A percentile compares a stretch with the other conserved stretches of the same genome.
Evolutionary conservation across 2,113 vertebrate genomes (phyloP).

Genomic region (Ctenomys sociabilis): DNA sequence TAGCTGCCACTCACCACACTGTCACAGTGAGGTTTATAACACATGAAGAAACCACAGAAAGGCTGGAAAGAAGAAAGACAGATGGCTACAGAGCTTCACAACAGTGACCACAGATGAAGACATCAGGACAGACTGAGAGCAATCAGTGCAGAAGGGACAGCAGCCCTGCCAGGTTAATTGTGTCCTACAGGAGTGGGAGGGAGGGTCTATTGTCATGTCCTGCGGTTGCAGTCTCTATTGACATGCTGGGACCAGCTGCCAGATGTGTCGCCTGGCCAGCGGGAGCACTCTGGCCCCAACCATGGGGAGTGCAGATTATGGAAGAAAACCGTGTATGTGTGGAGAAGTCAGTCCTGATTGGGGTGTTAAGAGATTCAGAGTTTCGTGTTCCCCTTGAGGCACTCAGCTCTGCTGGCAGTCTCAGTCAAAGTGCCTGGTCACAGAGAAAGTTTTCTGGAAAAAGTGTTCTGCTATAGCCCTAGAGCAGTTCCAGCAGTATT

Average conservation of each 20-base stretch:
- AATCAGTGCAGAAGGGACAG: constrained; percentile 63
- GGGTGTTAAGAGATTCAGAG: not conserved
- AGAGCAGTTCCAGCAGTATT: not conserved
- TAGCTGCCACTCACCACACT: constrained; percentile 34
- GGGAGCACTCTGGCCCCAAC: not conserved
- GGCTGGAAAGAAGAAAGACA: constrained; percentile 43
- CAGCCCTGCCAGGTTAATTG: not conserved
- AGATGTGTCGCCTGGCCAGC: not conserved
- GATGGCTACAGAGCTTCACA: constrained; percentile 39
- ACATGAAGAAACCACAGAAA: not conserved
- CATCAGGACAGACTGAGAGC: constrained; percentile 30
- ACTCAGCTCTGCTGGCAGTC: not conserved
- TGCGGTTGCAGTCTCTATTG: not conserved
- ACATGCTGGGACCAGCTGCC: fast-evolving
- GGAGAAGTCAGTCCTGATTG: not conserved
- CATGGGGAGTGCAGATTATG: fast-evolving
- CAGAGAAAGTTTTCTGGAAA: not conserved
- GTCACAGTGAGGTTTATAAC: constrained; percentile 11
- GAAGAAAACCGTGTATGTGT: not conserved
- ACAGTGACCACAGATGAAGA: constrained; percentile 63
- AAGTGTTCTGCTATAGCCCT: not conserved
- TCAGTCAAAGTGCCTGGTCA: not conserved
- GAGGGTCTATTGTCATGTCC: not conserved
- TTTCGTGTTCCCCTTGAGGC: not conserved
- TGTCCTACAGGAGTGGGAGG: not conserved